Base-by-base conservation (phyloP, 2,888 invertebrate genomes). In the Amblyteles armatorius region DNA sequence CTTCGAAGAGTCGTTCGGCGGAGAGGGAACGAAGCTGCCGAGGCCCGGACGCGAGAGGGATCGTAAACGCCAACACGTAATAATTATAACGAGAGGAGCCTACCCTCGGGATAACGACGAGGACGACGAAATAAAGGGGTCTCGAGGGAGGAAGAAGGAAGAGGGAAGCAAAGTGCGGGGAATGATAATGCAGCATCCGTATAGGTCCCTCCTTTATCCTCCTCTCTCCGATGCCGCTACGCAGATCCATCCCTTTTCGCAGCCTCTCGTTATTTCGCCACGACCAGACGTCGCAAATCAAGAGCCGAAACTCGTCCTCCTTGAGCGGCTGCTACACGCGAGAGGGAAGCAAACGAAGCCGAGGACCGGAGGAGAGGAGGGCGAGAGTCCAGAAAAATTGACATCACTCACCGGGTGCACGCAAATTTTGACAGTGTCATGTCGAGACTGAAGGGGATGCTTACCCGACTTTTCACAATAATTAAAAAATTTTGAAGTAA, bases 31-130 rank as follows among this genome's bases (percentile, higher is more conserved):
- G 74, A 83, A 26, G 26, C 50, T 82, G 83, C 77, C 65, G 76
- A 60, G 78, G 48, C 78, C 55, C 78, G 80, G 79, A 63, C 60
- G 79, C 79, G 67, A 79, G 87, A 68, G 77, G 84, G 91, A 88
- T 92, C 93, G 92, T 92, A 93, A 92, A 93, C 90, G 92, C 91
- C 92, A 92, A 93, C 92, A 91, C 92, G 91, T 91, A 90, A 90
- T 93, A 92, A 92, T 93, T 93, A 92, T 93, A 93, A 93, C 91
- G 92, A 93, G 90, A 79, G 74, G 84, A 83, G 83, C 78, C 83
- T 84, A 84, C 81, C 87, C 84, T 82, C 74, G 83, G 86, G 81
- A 87, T 86, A 84, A 84, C 83, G 86, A 88, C 83, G 84, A 79
- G 52, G 48, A 68, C 44, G 55, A 65, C 73, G 79, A 71, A 52